These are phyloP conservation scores for Rugalucina vietnamica DNA, from an alignment of 2,888 invertebrate genomes.

Conservation along the genomic window DNA sequence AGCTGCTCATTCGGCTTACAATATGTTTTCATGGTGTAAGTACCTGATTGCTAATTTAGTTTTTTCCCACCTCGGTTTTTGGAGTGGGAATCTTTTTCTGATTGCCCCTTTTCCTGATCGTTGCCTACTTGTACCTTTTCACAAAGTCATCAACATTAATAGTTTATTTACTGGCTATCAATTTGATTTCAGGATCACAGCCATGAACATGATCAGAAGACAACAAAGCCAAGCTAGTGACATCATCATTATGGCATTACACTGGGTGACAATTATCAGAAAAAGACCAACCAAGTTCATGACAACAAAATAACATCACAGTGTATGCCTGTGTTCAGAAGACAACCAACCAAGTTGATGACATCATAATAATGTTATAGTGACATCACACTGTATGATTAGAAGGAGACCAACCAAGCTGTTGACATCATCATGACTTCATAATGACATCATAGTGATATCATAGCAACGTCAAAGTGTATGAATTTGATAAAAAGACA, in stretches of 20 bases:
- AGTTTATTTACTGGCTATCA: background rate
- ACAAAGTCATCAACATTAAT: background rate
- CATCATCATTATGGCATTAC: too few species aligned
- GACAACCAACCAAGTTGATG: too few species aligned
- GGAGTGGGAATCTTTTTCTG: background rate
- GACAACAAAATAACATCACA: too few species aligned
- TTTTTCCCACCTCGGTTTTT: background rate
- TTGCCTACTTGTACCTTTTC: background rate
- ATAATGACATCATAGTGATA: background rate
- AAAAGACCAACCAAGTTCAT: too few species aligned
- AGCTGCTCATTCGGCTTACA: too few species aligned
- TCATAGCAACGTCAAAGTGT: too few species aligned
- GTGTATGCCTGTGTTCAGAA: too few species aligned
- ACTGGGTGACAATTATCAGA: too few species aligned
- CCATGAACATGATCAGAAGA: slow-evolving; percentile 39
- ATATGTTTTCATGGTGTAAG: too few species aligned
- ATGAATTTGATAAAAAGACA: too few species aligned
- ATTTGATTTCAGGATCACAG: slow-evolving; percentile 48
- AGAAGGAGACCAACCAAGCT: slow-evolving; percentile 32
- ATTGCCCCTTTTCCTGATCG: background rate
- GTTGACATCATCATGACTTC: background rate
- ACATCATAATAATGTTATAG: too few species aligned
- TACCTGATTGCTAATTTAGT: background rate
- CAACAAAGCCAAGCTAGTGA: slow-evolving; percentile 26
- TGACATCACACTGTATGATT: too few species aligned